Conservation (phyloP, 2,888 invertebrate genomes). For the Euproctis similis region DNA sequence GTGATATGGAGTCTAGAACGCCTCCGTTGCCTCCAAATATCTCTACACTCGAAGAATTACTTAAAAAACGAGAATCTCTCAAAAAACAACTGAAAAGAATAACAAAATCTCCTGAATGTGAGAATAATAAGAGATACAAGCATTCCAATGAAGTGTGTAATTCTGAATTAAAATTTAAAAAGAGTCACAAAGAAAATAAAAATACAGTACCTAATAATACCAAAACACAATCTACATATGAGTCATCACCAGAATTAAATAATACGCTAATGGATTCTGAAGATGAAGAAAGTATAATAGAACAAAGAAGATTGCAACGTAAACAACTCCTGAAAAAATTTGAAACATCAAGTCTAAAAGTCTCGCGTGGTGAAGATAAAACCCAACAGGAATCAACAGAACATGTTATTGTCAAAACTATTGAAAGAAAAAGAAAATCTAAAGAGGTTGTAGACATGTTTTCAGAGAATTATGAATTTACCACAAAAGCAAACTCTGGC, state of each 20-base stretch:
- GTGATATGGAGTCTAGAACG: slow-evolving; percentile 44
- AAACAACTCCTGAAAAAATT: slow-evolving; percentile 85
- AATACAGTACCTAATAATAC: slow-evolving; percentile 13
- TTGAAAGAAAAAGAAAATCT: slow-evolving; percentile 7
- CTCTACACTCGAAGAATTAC: slow-evolving; percentile 48
- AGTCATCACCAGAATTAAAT: slow-evolving; percentile 69
- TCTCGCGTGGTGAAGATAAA: slow-evolving; percentile 13
- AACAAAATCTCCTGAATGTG: slow-evolving; percentile 28
- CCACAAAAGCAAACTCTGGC: slow-evolving; percentile 71
- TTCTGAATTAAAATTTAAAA: slow-evolving; percentile 19
- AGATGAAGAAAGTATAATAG: slow-evolving; percentile 94
- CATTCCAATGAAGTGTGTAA: slow-evolving; percentile 24
- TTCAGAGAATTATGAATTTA: slow-evolving; percentile 92
- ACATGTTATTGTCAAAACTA: slow-evolving; percentile 8
- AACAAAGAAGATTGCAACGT: slow-evolving; percentile 88
- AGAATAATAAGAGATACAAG: slow-evolving; percentile 25
- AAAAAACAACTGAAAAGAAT: slow-evolving; percentile 50
- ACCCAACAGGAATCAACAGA: slow-evolving; percentile 1
- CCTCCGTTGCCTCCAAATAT: slow-evolving; percentile 50
- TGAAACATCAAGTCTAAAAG: slow-evolving; percentile 20
- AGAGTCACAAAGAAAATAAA: slow-evolving; percentile 14
- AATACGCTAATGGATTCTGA: slow-evolving; percentile 80
- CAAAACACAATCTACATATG: slow-evolving; percentile 19
- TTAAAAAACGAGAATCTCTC: slow-evolving; percentile 50
- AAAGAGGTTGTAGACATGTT: slow-evolving; percentile 88